A percentile compares a stretch with the other conserved stretches of the same genome.
Evolutionary conservation across 2,797 vertebrate genomes (phyloP).

Genomic region (Gobionotothen gibberifrons): DNA sequence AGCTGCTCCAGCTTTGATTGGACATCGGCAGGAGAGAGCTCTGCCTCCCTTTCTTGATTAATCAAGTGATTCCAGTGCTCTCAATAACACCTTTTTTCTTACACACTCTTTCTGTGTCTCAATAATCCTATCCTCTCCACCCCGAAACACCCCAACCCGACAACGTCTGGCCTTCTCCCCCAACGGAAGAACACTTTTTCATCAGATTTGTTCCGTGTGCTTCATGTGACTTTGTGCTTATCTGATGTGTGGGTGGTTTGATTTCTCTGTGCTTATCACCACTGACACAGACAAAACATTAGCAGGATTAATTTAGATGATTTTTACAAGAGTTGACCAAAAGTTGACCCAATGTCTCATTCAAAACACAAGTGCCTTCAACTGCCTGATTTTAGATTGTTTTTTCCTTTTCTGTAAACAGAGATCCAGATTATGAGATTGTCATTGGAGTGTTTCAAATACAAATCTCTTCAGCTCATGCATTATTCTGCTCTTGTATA

Average conservation of each 20-base stretch:
- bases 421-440: slow-evolving; percentile 4
- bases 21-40: slow-evolving; percentile 80
- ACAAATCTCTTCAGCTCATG: slow-evolving; percentile 17
- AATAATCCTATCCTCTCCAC: slow-evolving; percentile 54
- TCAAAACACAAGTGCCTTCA: slow-evolving; percentile 29
- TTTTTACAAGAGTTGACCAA: slow-evolving; percentile 25
- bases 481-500: slow-evolving; percentile 17
- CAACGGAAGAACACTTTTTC: slow-evolving; percentile 30
- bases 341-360: slow-evolving; percentile 32
- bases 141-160: slow-evolving; percentile 3
- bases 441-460: slow-evolving; percentile 17
- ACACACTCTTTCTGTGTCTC: slow-evolving; percentile 66
- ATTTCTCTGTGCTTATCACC: slow-evolving; percentile 42
- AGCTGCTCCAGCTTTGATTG: slow-evolving; percentile 84
- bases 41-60: slow-evolving; percentile 82
- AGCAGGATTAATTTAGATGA: slow-evolving; percentile 36
- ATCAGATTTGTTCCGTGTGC: slow-evolving; percentile 31
- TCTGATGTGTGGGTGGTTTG: slow-evolving; percentile 64
- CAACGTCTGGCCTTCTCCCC: slow-evolving; percentile 22
- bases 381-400: slow-evolving; percentile 20
- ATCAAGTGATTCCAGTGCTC: slow-evolving; percentile 85
- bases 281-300: slow-evolving; percentile 37
- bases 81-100: slow-evolving; percentile 73
- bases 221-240: slow-evolving; percentile 48
- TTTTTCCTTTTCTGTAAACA: slow-evolving; percentile 3